Evolutionary conservation across 2,797 vertebrate species (phyloP).

Genomic region (Bradypodion pumilum): DNA sequence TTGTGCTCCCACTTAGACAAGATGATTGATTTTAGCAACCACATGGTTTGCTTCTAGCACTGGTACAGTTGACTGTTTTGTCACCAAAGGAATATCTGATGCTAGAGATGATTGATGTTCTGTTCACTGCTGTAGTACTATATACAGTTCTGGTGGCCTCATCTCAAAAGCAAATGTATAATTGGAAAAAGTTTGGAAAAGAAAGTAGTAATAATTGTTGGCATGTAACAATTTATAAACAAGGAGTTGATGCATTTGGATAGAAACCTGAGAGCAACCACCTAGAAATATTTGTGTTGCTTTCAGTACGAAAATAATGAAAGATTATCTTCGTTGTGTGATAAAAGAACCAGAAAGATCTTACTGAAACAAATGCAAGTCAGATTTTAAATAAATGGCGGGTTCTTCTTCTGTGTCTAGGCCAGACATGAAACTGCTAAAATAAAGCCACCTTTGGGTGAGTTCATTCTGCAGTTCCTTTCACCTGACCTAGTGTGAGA

Average conservation of each 20-base stretch:
- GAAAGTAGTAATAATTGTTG: neutral
- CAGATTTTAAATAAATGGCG: too few species aligned
- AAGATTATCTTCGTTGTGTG: neutral
- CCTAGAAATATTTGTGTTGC: neutral
- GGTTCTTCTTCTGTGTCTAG: too few species aligned
- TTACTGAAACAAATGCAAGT: neutral
- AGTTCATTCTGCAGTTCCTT: too few species aligned
- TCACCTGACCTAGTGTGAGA: too few species aligned
- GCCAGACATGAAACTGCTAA: too few species aligned
- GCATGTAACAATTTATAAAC: neutral
- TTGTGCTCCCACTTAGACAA: neutral
- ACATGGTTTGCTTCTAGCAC: slow-evolving; percentile 14
- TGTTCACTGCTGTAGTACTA: neutral
- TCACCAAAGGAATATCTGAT: neutral
- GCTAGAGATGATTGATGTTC: neutral
- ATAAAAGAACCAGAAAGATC: neutral
- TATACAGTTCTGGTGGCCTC: neutral
- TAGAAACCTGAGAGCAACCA: neutral
- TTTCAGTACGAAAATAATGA: neutral
- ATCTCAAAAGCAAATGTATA: neutral
- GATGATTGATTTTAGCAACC: slow-evolving; percentile 20
- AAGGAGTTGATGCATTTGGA: neutral
- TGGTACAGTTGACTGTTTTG: neutral
- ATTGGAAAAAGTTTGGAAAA: neutral
- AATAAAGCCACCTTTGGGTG: too few species aligned